A percentile compares a stretch with the other conserved stretches of the same genome.
Evolutionary conservation across 2,113 vertebrate species (phyloP).

Genomic region (Laticauda laticaudata): DNA sequence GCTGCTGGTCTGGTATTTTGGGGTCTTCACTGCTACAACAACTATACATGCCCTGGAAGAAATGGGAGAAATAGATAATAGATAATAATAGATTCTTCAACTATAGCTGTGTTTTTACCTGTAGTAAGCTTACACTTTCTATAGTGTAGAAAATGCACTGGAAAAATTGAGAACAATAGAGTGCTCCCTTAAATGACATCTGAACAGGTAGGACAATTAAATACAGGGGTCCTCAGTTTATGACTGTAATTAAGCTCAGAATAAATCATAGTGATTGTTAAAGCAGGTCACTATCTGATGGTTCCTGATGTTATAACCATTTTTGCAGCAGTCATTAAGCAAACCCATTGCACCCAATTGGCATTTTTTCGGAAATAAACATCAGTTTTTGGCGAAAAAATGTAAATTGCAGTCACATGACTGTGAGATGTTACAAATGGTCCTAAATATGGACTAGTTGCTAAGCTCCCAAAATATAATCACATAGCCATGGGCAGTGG

Average conservation of each 20-base stretch:
- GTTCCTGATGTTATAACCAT: neutral
- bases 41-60: conserved; percentile 88
- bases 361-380: neutral
- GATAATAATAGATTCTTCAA: neutral
- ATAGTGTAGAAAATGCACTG: neutral
- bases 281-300: neutral
- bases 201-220: neutral
- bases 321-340: neutral
- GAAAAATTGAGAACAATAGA: neutral
- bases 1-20: conserved; percentile 66
- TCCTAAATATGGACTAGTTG: neutral
- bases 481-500: neutral
- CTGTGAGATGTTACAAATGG: neutral
- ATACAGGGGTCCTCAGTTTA: neutral
- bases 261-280: neutral
- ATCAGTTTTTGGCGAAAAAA: neutral
- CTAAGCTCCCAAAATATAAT: neutral
- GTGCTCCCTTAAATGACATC: neutral
- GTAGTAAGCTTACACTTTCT: neutral
- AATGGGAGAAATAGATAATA: neutral
- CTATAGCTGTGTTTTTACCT: neutral
- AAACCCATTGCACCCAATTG: neutral
- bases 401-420: neutral
- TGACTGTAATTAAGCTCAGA: neutral
- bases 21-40: conserved; percentile 87